Conservation (phyloP, 2,888 invertebrate species). For the Erebia epiphron region DNA sequence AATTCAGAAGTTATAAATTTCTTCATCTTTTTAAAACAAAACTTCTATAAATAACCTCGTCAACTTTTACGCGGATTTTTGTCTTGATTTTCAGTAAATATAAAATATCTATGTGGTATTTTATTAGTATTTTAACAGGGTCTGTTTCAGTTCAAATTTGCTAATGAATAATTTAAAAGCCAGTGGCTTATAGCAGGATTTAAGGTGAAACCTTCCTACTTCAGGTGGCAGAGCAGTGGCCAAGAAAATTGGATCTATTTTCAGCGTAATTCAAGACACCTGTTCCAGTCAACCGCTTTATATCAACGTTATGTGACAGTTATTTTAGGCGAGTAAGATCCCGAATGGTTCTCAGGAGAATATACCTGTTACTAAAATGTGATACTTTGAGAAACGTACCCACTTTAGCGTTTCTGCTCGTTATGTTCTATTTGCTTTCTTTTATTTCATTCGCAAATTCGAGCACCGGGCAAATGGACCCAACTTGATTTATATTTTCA, state of each 20-base stretch:
- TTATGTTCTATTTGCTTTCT: background rate
- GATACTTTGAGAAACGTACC: constrained; percentile 43
- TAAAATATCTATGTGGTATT: background rate
- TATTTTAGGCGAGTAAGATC: constrained; percentile 65
- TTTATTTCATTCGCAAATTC: background rate
- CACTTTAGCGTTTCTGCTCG: constrained; percentile 44
- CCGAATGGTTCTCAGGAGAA: constrained; percentile 64
- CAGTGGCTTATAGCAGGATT: constrained; percentile 26
- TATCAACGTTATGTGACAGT: constrained; percentile 74
- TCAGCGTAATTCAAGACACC: constrained; percentile 44
- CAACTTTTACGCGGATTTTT: too few species aligned
- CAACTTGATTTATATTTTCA: too few species aligned
- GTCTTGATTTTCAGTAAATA: background rate
- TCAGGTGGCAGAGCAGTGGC: constrained; percentile 33
- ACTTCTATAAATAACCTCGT: too few species aligned
- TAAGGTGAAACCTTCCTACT: constrained; percentile 33
- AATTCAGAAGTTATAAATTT: too few species aligned
- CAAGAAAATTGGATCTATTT: constrained; percentile 45
- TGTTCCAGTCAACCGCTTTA: constrained; percentile 52
- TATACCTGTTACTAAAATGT: constrained; percentile 62
- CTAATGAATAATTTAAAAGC: constrained; percentile 33
- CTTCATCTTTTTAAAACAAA: too few species aligned
- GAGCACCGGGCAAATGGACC: too few species aligned
- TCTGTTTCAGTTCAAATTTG: constrained; percentile 16
- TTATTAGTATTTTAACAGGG: background rate